phyloP scores from a whole-genome alignment of 2,888 invertebrate genomes.

The Lasioglossum figueresi region DNA sequence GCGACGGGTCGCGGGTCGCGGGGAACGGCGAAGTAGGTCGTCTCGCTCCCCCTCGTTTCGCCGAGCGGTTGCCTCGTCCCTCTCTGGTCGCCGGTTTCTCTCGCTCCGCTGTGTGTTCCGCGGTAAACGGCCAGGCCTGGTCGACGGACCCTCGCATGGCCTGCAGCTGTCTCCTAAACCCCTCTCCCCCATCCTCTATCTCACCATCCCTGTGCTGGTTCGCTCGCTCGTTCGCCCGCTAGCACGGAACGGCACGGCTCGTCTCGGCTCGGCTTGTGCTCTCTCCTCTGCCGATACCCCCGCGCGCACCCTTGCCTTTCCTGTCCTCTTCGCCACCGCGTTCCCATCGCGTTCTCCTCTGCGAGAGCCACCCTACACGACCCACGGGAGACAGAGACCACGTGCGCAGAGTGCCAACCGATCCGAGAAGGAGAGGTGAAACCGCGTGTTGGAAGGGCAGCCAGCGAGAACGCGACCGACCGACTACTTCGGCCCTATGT shows the following conservation, averaged over 20 bases:
- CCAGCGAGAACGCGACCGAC: constrained; percentile 27
- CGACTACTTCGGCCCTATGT: constrained; percentile 68
- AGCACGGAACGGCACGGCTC: constrained; percentile 1
- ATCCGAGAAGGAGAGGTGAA: constrained; percentile 21
- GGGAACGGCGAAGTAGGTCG: constrained; percentile 72
- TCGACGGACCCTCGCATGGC: constrained; percentile 81
- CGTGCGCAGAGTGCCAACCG: constrained; percentile 20
- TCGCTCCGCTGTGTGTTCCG: constrained; percentile 71
- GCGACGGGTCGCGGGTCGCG: constrained; percentile 10
- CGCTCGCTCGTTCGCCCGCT: constrained; percentile 11
- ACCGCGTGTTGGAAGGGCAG: constrained; percentile 20
- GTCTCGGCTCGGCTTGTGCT: constrained; percentile 19
- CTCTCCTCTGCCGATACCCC: constrained; percentile 29
- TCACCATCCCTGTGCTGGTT: constrained; percentile 42
- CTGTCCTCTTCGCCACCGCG: constrained; percentile 43
- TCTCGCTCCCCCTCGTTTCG: constrained; percentile 67
- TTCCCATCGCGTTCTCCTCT: constrained; percentile 55
- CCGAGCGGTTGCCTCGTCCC: constrained; percentile 43
- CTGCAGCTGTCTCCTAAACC: constrained; percentile 81
- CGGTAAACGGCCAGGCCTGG: constrained; percentile 75
- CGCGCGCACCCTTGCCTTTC: constrained; percentile 39
- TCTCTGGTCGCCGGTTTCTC: constrained; percentile 51
- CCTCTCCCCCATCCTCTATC: constrained; percentile 41
- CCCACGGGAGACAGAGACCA: constrained; percentile 45
- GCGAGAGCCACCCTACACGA: constrained; percentile 62